Evolutionary conservation across 2,888 invertebrate species (phyloP).

Genomic region (Tipula confusa): DNA sequence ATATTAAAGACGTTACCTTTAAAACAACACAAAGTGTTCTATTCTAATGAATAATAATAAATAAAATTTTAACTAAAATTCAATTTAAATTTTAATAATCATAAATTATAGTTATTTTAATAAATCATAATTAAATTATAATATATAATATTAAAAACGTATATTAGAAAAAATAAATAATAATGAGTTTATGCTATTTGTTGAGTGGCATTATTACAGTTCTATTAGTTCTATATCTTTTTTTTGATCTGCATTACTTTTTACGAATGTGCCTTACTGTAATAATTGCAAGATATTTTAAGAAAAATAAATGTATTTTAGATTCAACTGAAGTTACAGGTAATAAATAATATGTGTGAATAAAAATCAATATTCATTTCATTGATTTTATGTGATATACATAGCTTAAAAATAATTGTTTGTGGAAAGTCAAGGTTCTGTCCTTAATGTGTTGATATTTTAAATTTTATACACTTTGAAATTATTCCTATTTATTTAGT

Average conservation of each 20-base stretch:
- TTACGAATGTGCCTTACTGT: conserved; percentile 64
- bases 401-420: not conserved
- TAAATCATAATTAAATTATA: not conserved
- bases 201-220: conserved; percentile 37
- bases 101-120: not conserved
- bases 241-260: conserved; percentile 68
- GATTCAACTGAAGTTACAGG: conserved; percentile 66
- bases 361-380: not conserved
- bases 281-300: conserved; percentile 60
- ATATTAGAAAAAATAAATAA: not conserved
- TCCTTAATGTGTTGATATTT: not conserved
- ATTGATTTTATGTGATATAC: conserved; percentile 3
- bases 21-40: not conserved
- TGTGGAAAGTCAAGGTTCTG: not conserved
- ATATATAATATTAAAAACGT: not conserved
- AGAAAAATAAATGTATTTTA: conserved; percentile 59
- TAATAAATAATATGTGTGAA: conserved; percentile 45
- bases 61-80: not conserved
- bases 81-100: not conserved
- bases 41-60: not conserved
- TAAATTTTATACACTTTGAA: not conserved
- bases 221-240: conserved; percentile 41
- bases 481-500: too few species aligned
- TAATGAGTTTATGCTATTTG: not conserved
- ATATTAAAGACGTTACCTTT: not conserved